Evolutionary conservation across 2,113 vertebrate species (phyloP).

Genomic region (Nothobranchius kuhntae): DNA sequence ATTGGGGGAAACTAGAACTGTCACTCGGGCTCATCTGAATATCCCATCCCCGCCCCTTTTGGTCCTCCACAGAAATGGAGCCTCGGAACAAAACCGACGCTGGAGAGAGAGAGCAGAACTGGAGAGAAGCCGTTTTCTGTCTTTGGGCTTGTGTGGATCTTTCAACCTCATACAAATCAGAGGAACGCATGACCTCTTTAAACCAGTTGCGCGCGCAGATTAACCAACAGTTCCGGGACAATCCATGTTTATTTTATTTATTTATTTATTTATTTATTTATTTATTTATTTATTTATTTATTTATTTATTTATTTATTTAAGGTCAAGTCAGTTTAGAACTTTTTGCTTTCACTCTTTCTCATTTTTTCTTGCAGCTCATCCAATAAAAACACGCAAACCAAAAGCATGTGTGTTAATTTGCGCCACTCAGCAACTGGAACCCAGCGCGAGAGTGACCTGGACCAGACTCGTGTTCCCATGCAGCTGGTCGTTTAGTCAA

Average conservation of each 20-base stretch:
- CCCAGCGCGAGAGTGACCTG: too few species aligned
- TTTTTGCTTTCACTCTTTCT: not conserved
- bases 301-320: too few species aligned
- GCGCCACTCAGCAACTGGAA: too few species aligned
- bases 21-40: slow-evolving; percentile 94
- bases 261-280: not conserved
- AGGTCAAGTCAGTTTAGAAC: not conserved
- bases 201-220: not conserved
- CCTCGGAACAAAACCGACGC: slow-evolving; percentile 67
- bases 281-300: too few species aligned
- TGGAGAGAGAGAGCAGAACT: slow-evolving; percentile 41
- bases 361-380: too few species aligned
- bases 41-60: slow-evolving; percentile 85
- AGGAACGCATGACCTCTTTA: not conserved
- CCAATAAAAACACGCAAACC: too few species aligned
- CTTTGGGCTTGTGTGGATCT: not conserved
- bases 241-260: not conserved
- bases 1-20: slow-evolving; percentile 92
- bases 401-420: too few species aligned
- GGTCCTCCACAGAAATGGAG: slow-evolving; percentile 68
- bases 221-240: not conserved
- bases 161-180: not conserved
- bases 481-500: slow-evolving; percentile 46
- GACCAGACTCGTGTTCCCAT: not conserved
- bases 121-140: not conserved